Base-by-base conservation (phyloP, 2,888 invertebrate species). In the Drosophila nr. medialis region DNA sequence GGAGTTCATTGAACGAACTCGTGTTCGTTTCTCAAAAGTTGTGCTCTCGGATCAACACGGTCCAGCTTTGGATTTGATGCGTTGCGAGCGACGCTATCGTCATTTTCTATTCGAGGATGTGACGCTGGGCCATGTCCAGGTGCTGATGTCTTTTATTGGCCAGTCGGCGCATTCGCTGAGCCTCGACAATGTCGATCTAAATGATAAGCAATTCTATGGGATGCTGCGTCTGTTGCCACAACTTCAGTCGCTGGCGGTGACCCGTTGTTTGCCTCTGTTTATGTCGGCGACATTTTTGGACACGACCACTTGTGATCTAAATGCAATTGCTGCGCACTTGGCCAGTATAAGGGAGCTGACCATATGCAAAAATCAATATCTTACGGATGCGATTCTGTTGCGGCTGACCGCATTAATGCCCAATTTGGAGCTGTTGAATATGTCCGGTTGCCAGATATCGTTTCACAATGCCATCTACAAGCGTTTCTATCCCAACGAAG, bases 341-440 rank as follows among this genome's bases (percentile, higher is more conserved):
- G 80, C 81, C 0, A 94, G 94, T 72, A 92, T 96, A 15, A 94
- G 93, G 72, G 93, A 93, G 61, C 92, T 96, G 30, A 95, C 95
- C 64, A 91, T 96, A 64, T 94, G 95, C 27, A 94, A 95, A 45
- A 96, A 96, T 89, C 94, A 96, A 75, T 96, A 96, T 91, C 93
- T 96, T 42, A 96, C 96, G 3, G 96, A 96, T 94, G 95, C 95
- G n/a, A 93, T 96, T 15, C 95, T 96, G 60, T 94, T 95, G 83
- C 94, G 96, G 83, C 94, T 96, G 85, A 93, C 95, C 3, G 93
- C 94, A 10, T 93, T 95, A 15, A 94, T 95, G 75, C 94, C 95
- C 50, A 93, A 94, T 64, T 90, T 96, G 24, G 94, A 95, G 71
- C 93, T 94, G 21, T 91, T 96, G 0, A 95, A 95, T 86, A 93